Conservation (phyloP, 2,888 invertebrate species). For the Selenia dentaria region DNA sequence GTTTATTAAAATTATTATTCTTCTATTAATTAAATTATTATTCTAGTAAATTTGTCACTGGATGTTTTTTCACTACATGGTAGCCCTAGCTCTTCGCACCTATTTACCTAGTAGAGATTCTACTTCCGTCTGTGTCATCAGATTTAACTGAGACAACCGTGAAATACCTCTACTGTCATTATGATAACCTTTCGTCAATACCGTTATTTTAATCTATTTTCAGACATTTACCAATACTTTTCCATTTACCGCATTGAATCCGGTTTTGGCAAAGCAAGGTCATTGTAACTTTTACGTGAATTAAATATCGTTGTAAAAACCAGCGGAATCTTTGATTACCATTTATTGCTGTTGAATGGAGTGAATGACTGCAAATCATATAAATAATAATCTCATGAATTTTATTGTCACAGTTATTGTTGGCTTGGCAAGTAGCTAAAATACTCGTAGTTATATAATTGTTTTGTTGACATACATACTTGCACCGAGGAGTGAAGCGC, state of each 20-base stretch:
- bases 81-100: slow-evolving; percentile 46
- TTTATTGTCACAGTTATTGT: too few species aligned
- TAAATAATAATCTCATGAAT: too few species aligned
- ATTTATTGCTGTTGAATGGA: too few species aligned
- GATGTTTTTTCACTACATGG: too few species aligned
- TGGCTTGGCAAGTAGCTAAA: too few species aligned
- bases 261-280: slow-evolving; percentile 20
- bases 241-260: slow-evolving; percentile 8
- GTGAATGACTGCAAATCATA: too few species aligned
- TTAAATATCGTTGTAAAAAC: slow-evolving; percentile 2
- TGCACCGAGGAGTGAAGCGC: too few species aligned
- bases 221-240: slow-evolving; percentile 2
- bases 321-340: too few species aligned
- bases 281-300: slow-evolving; percentile 12
- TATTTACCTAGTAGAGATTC: slow-evolving; percentile 34
- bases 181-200: slow-evolving; percentile 29
- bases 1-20: not conserved
- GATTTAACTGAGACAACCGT: slow-evolving; percentile 58
- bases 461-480: too few species aligned
- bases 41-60: too few species aligned
- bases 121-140: slow-evolving; percentile 57
- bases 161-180: slow-evolving; percentile 45
- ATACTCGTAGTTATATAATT: too few species aligned
- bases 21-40: too few species aligned
- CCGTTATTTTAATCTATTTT: slow-evolving; percentile 16